Evolutionary conservation across 2,888 invertebrate genomes (phyloP).

Genomic region (Leucozona laternaria): DNA sequence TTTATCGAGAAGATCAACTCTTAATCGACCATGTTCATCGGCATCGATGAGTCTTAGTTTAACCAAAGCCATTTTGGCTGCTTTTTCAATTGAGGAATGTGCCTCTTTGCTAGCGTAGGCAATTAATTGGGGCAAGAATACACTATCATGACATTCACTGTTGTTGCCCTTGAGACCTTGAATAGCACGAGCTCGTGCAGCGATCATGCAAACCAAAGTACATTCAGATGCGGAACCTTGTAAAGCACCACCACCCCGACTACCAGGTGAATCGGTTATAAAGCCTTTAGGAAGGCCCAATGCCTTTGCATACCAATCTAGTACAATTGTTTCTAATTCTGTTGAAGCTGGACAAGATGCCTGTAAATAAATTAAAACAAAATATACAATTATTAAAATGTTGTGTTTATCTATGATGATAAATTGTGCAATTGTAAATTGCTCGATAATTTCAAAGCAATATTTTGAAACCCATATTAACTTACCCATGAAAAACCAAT

Average conservation of each 20-base stretch:
- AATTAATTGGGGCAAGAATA: constrained; percentile 90
- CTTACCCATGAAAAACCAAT: constrained; percentile 96
- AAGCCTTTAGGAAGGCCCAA: constrained; percentile 90
- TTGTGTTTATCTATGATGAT: background rate
- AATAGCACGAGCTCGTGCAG: constrained; percentile 90
- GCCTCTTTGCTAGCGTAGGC: constrained; percentile 90
- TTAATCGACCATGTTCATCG: constrained; percentile 87
- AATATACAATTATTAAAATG: background rate
- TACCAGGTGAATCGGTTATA: constrained; percentile 82
- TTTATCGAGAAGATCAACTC: constrained; percentile 86
- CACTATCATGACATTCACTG: constrained; percentile 86
- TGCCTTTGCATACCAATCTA: constrained; percentile 92
- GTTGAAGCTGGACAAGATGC: constrained; percentile 94
- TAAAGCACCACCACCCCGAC: constrained; percentile 91
- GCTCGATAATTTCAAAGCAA: no score
- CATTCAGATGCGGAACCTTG: constrained; percentile 94
- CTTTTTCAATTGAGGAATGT: constrained; percentile 91
- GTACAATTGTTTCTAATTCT: constrained; percentile 92
- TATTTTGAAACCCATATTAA: background rate
- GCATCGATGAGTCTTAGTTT: constrained; percentile 89
- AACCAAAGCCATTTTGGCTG: constrained; percentile 90
- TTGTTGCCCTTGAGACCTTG: constrained; percentile 86
- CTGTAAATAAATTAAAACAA: constrained; percentile 82
- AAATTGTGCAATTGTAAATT: no score
- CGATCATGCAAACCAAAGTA: constrained; percentile 90